A percentile compares a stretch with the other conserved stretches of the same genome.
phyloP scores from a whole-genome alignment of 2,797 vertebrate genomes.

The Prionace glauca region DNA sequence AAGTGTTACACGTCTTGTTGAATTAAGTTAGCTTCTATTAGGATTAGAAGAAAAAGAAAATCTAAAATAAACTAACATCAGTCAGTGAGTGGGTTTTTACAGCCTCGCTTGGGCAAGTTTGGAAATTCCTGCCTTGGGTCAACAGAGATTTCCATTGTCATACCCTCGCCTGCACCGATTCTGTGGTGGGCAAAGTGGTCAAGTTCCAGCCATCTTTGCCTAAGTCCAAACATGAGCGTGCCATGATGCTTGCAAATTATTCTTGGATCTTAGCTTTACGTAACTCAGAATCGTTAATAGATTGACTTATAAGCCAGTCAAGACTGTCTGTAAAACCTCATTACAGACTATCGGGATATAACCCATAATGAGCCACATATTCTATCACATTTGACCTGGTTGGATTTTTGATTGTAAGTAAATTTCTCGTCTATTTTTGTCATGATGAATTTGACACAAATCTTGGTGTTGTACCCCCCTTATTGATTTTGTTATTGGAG shows the following conservation, averaged over 20 bases:
- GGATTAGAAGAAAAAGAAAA: neutral
- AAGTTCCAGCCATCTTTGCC: neutral
- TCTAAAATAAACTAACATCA: neutral
- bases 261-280: neutral
- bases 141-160: too few relatives aligned
- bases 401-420: neutral
- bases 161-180: too few relatives aligned
- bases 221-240: neutral
- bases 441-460: neutral
- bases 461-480: neutral
- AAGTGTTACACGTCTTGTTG: neutral
- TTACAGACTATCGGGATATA: neutral
- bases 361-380: neutral
- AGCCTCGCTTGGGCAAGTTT: too few relatives aligned
- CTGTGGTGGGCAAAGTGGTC: too few relatives aligned
- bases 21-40: neutral
- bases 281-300: neutral
- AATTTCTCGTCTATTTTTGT: neutral
- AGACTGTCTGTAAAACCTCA: neutral
- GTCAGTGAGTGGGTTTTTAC: too few relatives aligned
- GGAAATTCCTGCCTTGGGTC: too few relatives aligned
- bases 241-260: neutral
- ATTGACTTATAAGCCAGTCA: neutral
- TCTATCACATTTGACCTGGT: too few relatives aligned
- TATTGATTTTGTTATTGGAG: neutral